Percentiles rank a stretch among this genome's conserved stretches.
phyloP scores from a whole-genome alignment of 2,113 vertebrate species.

The Hiodon tergisus region DNA sequence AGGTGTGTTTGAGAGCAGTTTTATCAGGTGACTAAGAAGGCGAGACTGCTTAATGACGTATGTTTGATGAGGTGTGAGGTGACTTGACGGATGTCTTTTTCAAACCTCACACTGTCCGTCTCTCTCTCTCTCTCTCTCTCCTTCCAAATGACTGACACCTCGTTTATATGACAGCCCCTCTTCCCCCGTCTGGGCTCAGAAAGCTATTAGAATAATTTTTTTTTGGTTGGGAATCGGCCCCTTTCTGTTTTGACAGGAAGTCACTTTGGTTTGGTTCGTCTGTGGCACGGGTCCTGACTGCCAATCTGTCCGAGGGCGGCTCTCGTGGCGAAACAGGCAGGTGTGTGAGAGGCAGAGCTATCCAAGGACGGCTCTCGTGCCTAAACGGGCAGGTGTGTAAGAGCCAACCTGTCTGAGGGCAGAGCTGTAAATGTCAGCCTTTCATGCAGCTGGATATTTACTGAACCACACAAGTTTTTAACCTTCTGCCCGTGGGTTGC shows the following conservation, averaged over 20 bases:
- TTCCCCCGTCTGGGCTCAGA: neutral
- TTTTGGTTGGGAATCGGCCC: slow-evolving; percentile 4
- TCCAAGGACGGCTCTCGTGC: too few species aligned
- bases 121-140: neutral
- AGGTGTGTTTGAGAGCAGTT: slow-evolving; percentile 50
- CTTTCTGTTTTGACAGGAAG: slow-evolving; percentile 15
- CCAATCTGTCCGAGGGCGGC: neutral
- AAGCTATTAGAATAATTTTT: neutral
- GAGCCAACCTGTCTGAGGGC: too few species aligned
- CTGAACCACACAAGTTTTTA: too few species aligned
- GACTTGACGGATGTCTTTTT: slow-evolving; percentile 40
- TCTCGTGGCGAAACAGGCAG: too few species aligned
- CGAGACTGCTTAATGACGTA: slow-evolving; percentile 56
- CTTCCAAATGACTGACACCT: neutral
- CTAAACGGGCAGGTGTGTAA: too few species aligned
- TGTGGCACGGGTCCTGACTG: neutral
- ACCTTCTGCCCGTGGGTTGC: too few species aligned
- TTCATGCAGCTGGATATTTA: too few species aligned
- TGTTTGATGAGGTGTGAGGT: slow-evolving; percentile 51
- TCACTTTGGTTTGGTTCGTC: neutral
- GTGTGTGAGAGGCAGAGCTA: too few species aligned
- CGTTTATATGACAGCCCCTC: neutral
- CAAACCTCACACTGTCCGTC: neutral
- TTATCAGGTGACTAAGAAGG: slow-evolving; percentile 52
- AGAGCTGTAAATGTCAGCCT: too few species aligned